Base-by-base conservation (phyloP, 2,113 vertebrate genomes). In the Gallinago media region DNA sequence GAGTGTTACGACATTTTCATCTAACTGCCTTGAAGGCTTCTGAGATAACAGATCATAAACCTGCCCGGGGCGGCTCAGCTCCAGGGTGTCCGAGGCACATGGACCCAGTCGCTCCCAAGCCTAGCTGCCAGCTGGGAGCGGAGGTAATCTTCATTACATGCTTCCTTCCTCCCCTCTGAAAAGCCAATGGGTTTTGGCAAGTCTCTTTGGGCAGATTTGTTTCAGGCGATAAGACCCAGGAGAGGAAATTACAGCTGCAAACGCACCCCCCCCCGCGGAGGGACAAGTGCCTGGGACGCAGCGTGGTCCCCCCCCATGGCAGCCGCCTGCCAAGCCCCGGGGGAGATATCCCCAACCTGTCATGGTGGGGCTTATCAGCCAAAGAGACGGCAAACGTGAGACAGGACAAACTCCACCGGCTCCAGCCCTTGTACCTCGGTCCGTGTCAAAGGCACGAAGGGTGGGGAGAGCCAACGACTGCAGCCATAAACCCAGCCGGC, bases 331-430 rank as follows among this genome's bases (percentile, higher is more conserved):
- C 2, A 2, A 2, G 31, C 19, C 32, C 67, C 2, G 0, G 32
- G 1, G 1, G 32, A 10, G 21, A 23, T 3, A 19, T 12, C 26
- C 22, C 22, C 29, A 9, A 1, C 20, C 9, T 49, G 13, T 26
- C 32, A 4, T 23, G 20, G 4, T 9, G 8, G 1, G 4, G 34
- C 36, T 44, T 10, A 25, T 17, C 29, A 32, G 77, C 42, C 7
- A 0, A 25, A 26, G 36, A 32, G 22, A 27, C 0, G 2, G n/a
- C 1, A 5, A 34, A 32, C 0, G 7, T 17, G 42, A 44, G 66
- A 17, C 0, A 8, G 58, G 27, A 13, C 44, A n/a, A 54, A 19
- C n/a, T 23, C 36, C n/a, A 3, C 11, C 1, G 1, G 40, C 3
- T n/a, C 66, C 19, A n/a, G 23, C 18, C 68, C 49, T 75, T 49